A percentile compares a stretch with the other conserved stretches of the same genome.
Evolutionary conservation across 2,888 invertebrate species (phyloP).

Genomic region (Microchrysa polita): DNA sequence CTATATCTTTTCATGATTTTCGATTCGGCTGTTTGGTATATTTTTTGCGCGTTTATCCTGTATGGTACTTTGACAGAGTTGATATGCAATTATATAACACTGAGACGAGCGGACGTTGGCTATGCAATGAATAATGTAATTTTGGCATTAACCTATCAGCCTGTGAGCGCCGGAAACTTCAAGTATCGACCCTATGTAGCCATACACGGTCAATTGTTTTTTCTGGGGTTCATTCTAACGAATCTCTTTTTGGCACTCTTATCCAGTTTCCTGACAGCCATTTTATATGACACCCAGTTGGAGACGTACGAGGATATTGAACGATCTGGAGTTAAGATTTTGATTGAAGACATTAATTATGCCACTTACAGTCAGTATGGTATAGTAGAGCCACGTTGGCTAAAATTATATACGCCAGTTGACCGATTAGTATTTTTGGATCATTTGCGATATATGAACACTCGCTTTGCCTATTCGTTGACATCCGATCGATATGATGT

Average conservation of each 20-base stretch:
- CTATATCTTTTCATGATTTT: conserved; percentile 25
- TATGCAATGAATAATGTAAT: conserved; percentile 13
- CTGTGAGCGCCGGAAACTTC: neutral
- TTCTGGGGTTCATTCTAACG: conserved; percentile 27
- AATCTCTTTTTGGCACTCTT: conserved; percentile 19
- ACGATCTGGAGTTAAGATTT: conserved; percentile 15
- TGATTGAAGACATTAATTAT: conserved; percentile 5
- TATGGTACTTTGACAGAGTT: neutral
- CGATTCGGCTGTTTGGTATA: conserved; percentile 7
- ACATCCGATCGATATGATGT: conserved; percentile 18
- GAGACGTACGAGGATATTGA: conserved; percentile 26
- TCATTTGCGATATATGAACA: neutral
- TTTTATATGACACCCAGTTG: conserved; percentile 2
- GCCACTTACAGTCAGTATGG: neutral
- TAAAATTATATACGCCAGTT: neutral
- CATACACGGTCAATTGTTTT: conserved; percentile 26
- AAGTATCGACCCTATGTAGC: neutral
- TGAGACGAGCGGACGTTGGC: neutral
- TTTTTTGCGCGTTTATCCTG: neutral
- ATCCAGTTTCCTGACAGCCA: conserved; percentile 31
- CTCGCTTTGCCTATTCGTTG: conserved; percentile 18
- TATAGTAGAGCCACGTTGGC: neutral
- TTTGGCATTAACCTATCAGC: conserved; percentile 26
- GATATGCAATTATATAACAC: neutral
- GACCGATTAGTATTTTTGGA: neutral